phyloP scores from a whole-genome alignment of 2,113 vertebrate species.

The Aptenodytes patagonicus region DNA sequence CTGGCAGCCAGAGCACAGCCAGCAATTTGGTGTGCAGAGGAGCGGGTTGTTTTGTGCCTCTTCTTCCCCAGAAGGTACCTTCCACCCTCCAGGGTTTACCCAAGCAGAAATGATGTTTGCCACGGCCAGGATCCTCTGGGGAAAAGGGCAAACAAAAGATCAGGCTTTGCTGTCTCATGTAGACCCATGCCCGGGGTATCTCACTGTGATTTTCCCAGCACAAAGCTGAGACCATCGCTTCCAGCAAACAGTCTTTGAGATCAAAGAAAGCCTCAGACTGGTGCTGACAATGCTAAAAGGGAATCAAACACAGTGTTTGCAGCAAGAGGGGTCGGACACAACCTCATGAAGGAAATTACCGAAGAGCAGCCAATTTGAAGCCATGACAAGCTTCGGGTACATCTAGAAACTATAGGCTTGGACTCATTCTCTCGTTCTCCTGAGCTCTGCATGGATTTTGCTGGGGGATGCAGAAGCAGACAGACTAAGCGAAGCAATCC shows the following conservation, averaged over 20 bases:
- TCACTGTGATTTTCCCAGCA: background rate
- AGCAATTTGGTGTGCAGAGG: rapidly evolving
- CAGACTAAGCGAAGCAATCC: background rate
- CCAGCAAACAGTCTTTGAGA: background rate
- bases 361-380: background rate
- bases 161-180: background rate
- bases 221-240: background rate
- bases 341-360: background rate
- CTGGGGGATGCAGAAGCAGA: background rate
- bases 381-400: background rate
- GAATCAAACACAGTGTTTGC: background rate
- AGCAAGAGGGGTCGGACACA: background rate
- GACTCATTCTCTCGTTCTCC: background rate
- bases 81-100: background rate
- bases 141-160: background rate
- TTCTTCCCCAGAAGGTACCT: background rate
- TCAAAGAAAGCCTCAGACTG: background rate
- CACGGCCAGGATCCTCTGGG: background rate
- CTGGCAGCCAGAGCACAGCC: background rate
- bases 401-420: background rate
- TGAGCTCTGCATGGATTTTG: background rate
- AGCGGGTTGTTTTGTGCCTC: background rate
- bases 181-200: background rate
- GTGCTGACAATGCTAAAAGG: background rate
- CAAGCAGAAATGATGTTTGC: background rate